Evolutionary conservation across 2,888 invertebrate species (phyloP), one percentile per base, ranked within the genome.

Genomic region (Cephus runcator): DNA sequence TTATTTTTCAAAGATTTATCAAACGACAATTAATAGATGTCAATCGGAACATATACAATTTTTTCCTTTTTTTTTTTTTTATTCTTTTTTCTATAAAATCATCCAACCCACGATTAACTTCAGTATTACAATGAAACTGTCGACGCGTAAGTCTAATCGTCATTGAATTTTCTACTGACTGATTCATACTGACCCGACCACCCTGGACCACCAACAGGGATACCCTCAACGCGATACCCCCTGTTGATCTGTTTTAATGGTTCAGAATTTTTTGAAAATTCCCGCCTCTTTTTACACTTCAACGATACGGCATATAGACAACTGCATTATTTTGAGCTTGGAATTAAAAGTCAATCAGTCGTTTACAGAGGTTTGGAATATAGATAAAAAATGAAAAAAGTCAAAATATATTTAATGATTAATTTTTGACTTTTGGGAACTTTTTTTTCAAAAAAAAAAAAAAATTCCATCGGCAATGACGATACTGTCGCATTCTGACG

Each of bases 401-500:
- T 23, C 56, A 9, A 23, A 23, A 56, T 56, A 9, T 23, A 56
- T 23, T 23, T 56, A 23, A 9, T 23, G 9, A 23, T 9, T 56
- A 40, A 2, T 23, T 56, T 15, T 6, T 6, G 0, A 15, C 0
- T 40, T 15, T 40, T 56, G 9, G 23, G 23, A 56, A 0, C 9
- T 2, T 40, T 40, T 40, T 4, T n/a, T n/a, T n/a, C n/a, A n/a
- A 0, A 56, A 23, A 23, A 40, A 40, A 36, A 35, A 36, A 35
- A 36, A 36, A 15, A 9, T 9, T 56, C 23, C 23, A 23, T 23
- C 23, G 23, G 23, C 56, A 9, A 9, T 56, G 23, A 56, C 56
- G 23, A 56, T 56, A 81, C 83, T 87, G 87, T 86, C 87, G 88
- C 87, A 88, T 88, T 88, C 85, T 90, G 90, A 90, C 90, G 90